phyloP scores from a whole-genome alignment of 53 echinoderm and acorn worm genomes.

The Echinarachnius parma region DNA sequence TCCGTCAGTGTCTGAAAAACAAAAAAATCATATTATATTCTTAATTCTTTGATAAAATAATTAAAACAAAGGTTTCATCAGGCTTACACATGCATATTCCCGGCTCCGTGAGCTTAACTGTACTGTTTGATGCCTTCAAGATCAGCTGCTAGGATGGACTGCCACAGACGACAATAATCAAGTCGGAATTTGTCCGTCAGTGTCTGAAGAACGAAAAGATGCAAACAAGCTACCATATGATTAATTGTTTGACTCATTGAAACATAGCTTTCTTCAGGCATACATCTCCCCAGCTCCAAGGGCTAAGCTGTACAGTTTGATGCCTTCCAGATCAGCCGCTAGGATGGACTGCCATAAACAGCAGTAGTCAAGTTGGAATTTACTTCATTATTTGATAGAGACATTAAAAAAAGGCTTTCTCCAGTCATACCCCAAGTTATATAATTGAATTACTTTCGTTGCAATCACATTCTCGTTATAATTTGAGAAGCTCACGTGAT shows the following conservation, averaged over 20 bases:
- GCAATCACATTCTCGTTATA: too few species aligned
- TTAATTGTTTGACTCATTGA: too few species aligned
- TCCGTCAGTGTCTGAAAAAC: constrained; percentile 67
- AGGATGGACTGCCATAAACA: constrained; percentile 87
- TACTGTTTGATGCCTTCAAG: constrained; percentile 85
- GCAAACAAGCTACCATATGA: too few species aligned
- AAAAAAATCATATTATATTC: background rate
- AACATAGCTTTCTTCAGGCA: too few species aligned
- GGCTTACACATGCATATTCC: constrained; percentile 83
- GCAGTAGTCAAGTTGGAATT: constrained; percentile 93
- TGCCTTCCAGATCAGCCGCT: constrained; percentile 83
- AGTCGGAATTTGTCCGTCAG: constrained; percentile 87
- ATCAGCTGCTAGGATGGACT: constrained; percentile 83
- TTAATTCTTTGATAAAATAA: too few species aligned
- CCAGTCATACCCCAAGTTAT: too few species aligned
- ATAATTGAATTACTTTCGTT: too few species aligned
- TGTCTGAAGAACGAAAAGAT: constrained; percentile 47
- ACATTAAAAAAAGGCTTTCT: too few species aligned
- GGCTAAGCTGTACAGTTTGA: constrained; percentile 72
- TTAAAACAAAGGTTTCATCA: too few species aligned
- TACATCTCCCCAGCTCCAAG: constrained; percentile 92
- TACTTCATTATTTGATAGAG: too few species aligned
- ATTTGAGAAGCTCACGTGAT: too few species aligned
- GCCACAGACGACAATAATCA: constrained; percentile 91
- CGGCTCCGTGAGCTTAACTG: constrained; percentile 78